Evolutionary conservation across 2,888 invertebrate species (phyloP).

Genomic region (Acanthosepion esculentum): DNA sequence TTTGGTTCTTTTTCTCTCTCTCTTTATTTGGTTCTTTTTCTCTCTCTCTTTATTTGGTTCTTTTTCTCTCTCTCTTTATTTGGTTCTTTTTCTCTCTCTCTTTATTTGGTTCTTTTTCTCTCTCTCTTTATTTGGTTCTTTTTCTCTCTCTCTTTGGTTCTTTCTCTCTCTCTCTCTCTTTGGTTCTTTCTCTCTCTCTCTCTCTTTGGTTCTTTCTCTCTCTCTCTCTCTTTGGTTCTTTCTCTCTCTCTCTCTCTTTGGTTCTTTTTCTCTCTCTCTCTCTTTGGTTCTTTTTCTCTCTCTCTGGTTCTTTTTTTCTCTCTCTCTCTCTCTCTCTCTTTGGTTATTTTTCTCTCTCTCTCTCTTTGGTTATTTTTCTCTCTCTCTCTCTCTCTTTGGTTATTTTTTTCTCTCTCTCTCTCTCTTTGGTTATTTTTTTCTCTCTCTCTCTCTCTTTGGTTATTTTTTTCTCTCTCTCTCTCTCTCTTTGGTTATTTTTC

Average conservation of each 20-base stretch:
- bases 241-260: not conserved
- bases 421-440: not conserved
- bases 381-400: not conserved
- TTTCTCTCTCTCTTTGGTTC: not conserved
- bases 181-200: not conserved
- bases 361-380: not conserved
- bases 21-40: too few relatives aligned
- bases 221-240: accelerated
- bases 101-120: not conserved
- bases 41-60: too few relatives aligned
- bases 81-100: not conserved
- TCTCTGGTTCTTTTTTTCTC: too few relatives aligned
- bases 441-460: not conserved
- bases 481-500: too few relatives aligned
- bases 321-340: not conserved
- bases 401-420: not conserved
- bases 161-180: not conserved
- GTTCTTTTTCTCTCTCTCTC: not conserved
- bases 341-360: not conserved
- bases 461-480: not conserved
- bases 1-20: too few relatives aligned
- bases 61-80: not conserved
- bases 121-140: not conserved
- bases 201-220: not conserved
- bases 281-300: not conserved